Percentiles rank a stretch among this genome's conserved stretches.
phyloP scores from a whole-genome alignment of 2,797 vertebrate species.

The Aselliscus stoliczkanus region DNA sequence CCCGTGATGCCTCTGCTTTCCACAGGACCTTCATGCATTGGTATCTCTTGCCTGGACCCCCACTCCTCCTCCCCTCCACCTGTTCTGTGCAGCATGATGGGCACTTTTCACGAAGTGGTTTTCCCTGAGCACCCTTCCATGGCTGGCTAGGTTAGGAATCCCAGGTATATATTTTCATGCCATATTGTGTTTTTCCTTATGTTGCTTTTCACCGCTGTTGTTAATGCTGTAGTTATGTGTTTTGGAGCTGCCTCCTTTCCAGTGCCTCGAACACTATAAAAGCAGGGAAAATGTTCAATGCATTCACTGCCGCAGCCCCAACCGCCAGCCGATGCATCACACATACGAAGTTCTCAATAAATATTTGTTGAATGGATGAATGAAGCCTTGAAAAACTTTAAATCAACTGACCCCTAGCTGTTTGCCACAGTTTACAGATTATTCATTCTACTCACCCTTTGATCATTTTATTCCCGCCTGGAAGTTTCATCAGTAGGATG shows the following conservation, averaged over 20 bases:
- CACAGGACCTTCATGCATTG: accelerated
- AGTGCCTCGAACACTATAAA: accelerated
- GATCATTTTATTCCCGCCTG: not conserved
- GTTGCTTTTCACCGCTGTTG: not conserved
- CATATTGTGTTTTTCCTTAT: not conserved
- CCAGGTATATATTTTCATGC: accelerated
- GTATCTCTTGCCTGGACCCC: accelerated
- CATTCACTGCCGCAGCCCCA: accelerated
- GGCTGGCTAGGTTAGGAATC: not conserved
- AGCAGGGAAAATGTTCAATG: not conserved
- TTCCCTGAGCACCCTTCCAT: not conserved
- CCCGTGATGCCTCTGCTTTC: no score
- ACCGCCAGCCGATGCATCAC: accelerated
- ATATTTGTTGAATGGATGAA: not conserved
- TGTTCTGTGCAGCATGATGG: not conserved
- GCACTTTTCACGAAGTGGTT: no score
- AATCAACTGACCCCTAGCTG: not conserved
- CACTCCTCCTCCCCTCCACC: not conserved
- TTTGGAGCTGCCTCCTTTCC: not conserved
- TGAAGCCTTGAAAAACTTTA: not conserved
- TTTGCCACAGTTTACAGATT: not conserved
- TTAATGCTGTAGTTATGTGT: not conserved
- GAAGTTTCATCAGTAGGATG: not conserved
- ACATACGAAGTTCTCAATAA: not conserved
- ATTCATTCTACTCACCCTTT: not conserved